Conservation (phyloP, 2,113 vertebrate genomes). For the Paralichthys olivaceus region DNA sequence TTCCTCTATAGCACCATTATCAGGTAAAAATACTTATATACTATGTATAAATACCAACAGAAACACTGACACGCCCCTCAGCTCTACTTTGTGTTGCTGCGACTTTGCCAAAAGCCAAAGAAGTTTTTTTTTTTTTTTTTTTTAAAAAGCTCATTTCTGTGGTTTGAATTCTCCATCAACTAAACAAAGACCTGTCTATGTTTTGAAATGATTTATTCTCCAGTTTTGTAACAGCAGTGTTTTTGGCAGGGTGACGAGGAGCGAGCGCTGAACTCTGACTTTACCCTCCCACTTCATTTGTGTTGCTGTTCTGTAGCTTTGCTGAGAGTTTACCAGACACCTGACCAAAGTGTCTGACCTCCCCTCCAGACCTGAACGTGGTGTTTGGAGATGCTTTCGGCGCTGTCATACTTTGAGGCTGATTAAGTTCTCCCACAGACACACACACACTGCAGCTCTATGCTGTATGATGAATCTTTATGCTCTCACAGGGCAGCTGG, state of each 20-base stretch:
- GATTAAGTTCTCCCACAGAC: not conserved
- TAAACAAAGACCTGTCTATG: not conserved
- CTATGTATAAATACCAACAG: too few relatives aligned
- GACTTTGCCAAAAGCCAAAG: too few relatives aligned
- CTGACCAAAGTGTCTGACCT: constrained; percentile 18
- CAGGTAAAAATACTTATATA: too few relatives aligned
- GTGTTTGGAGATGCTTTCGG: constrained; percentile 39
- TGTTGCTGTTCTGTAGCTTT: too few relatives aligned
- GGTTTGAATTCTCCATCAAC: not conserved
- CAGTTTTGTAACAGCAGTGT: not conserved
- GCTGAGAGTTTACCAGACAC: not conserved
- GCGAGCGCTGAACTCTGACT: not conserved
- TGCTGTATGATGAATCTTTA: constrained; percentile 23
- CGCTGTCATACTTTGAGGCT: not conserved
- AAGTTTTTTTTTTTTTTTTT: too few relatives aligned
- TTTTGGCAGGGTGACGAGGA: not conserved
- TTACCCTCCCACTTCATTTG: not conserved
- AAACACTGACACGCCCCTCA: too few relatives aligned
- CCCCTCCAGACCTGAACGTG: constrained; percentile 33
- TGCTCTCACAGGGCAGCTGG: constrained; percentile 15
- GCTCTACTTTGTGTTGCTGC: too few relatives aligned
- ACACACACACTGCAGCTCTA: constrained; percentile 25
- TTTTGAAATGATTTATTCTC: not conserved
- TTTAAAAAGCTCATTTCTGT: not conserved
- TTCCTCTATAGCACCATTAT: too few relatives aligned